Conservation (phyloP, 2,113 vertebrate genomes). For the Grantiella picta region DNA sequence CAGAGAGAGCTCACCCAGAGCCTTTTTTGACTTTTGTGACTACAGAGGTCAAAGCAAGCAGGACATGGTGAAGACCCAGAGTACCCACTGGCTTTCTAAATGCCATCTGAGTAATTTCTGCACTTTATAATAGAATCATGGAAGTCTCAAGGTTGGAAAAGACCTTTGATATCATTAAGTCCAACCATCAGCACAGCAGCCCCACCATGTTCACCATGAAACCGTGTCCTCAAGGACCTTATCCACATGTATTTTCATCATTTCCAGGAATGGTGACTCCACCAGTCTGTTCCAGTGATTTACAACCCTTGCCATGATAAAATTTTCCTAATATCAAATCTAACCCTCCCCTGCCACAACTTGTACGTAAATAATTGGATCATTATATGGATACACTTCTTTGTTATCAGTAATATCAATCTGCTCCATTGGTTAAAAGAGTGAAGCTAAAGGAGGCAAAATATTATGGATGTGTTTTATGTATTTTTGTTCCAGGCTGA, state of each 20-base stretch:
- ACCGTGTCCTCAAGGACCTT: not conserved
- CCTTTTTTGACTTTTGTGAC: not conserved
- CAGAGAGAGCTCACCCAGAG: not conserved
- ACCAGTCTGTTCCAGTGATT: not conserved
- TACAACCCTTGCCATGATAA: not conserved
- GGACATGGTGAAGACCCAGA: not conserved
- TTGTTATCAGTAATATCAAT: not conserved
- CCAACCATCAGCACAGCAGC: not conserved
- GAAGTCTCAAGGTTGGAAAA: not conserved
- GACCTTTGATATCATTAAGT: not conserved
- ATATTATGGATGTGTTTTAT: not conserved
- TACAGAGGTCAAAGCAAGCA: not conserved
- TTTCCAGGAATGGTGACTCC: not conserved
- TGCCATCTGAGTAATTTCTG: not conserved
- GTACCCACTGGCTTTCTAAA: not conserved
- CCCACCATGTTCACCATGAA: not conserved
- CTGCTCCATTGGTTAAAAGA: not conserved
- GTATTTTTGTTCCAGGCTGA: not conserved
- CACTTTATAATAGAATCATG: not conserved
- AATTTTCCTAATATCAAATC: not conserved
- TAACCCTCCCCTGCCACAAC: not conserved
- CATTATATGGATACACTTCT: not conserved
- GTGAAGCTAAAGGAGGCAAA: not conserved
- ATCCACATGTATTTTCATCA: not conserved
- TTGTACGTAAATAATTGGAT: not conserved